Evolutionary conservation across 1,140 invertebrate genomes (phyloP).

Genomic region (Charaxes varanes): DNA sequence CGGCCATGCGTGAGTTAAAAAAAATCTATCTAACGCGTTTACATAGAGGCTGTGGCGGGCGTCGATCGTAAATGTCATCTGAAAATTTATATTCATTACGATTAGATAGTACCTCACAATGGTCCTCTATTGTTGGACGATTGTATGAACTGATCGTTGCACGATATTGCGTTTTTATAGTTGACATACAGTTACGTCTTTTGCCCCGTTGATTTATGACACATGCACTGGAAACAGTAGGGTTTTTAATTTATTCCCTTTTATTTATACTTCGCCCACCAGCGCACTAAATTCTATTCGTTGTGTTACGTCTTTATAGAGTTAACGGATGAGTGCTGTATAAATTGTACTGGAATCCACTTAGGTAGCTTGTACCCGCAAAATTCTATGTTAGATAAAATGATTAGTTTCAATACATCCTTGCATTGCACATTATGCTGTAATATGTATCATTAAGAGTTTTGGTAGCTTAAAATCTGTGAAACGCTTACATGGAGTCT

Average conservation of each 20-base stretch:
- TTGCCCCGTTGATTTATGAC: conserved; percentile 40
- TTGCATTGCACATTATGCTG: no score
- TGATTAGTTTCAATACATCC: no score
- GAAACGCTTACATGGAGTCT: no score
- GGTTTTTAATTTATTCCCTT: conserved; percentile 46
- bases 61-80: conserved; percentile 68
- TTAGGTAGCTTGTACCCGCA: no score
- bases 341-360: no score
- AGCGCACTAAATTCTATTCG: no score
- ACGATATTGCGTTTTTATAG: conserved; percentile 65
- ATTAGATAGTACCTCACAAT: conserved; percentile 67
- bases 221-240: conserved; percentile 38
- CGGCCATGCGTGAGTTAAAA: conserved; percentile 49
- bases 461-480: no score
- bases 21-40: conserved; percentile 48
- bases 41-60: conserved; percentile 59
- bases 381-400: no score
- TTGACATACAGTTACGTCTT: conserved; percentile 36
- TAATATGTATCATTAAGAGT: no score
- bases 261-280: conserved; percentile 49
- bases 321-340: no score
- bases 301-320: no score
- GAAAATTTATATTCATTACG: conserved; percentile 73
- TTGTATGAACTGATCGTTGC: conserved; percentile 62
- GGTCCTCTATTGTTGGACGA: conserved; percentile 55